phyloP scores from a whole-genome alignment of 2,797 vertebrate genomes.

The Tympanoctomys barrerae region DNA sequence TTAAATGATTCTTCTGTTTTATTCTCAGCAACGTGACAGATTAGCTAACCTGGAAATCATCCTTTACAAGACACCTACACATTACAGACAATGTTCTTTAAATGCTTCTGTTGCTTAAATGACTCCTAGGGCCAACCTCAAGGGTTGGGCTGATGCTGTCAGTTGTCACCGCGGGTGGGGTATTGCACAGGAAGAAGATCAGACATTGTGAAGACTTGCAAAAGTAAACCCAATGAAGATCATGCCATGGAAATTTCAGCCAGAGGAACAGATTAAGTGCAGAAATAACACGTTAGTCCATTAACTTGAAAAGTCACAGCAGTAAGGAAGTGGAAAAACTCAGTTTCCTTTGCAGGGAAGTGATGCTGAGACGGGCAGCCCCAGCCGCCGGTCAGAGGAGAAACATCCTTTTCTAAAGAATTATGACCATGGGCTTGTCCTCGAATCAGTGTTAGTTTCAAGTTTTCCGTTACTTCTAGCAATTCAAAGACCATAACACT shows the following conservation, averaged over 20 bases:
- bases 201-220: neutral
- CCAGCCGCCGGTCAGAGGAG: neutral
- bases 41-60: slow-evolving; percentile 11
- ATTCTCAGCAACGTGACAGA: neutral
- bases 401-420: neutral
- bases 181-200: neutral
- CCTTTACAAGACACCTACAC: neutral
- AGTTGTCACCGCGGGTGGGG: neutral
- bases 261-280: neutral
- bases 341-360: neutral
- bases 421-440: neutral
- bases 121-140: neutral
- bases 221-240: neutral
- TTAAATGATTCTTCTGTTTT: neutral
- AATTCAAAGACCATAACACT: neutral
- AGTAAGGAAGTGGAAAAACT: neutral
- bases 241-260: neutral
- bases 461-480: neutral
- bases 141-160: neutral
- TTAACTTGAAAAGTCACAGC: neutral
- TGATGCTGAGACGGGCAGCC: neutral
- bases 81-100: neutral
- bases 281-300: neutral
- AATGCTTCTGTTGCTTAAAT: slow-evolving; percentile 50
- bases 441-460: neutral